Percentiles rank a stretch among this genome's conserved stretches.
These are phyloP conservation scores for Noctilio leporinus DNA, from an alignment of 2,113 vertebrate species.

Conservation along the genomic window DNA sequence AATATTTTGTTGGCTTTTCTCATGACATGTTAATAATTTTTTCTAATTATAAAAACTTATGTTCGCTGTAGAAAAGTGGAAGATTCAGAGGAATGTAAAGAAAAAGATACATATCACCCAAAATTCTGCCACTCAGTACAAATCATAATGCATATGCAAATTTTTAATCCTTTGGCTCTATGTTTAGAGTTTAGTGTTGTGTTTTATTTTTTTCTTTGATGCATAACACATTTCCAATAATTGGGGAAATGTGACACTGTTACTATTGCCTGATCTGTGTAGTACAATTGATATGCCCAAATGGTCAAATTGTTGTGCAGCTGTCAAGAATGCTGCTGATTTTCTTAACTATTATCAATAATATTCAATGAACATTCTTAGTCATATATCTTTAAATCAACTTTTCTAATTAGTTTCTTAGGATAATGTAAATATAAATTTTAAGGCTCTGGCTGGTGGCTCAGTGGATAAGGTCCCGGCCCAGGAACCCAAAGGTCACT, in stretches of 20 bases:
- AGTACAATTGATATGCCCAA: background rate
- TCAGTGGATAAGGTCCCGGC: too few species aligned
- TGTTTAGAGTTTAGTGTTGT: background rate
- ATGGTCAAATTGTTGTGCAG: accelerated
- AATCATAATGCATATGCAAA: accelerated
- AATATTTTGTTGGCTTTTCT: background rate
- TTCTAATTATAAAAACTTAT: background rate
- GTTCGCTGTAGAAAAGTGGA: background rate
- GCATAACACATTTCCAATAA: background rate
- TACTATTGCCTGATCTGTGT: background rate
- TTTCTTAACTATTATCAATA: background rate
- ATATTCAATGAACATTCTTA: background rate
- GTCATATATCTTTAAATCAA: background rate
- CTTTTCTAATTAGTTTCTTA: background rate
- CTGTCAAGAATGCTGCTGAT: accelerated
- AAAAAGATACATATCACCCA: background rate
- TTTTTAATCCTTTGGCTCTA: background rate
- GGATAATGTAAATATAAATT: background rate
- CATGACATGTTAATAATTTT: background rate
- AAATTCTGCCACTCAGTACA: background rate
- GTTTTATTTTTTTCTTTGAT: background rate
- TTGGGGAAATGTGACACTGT: background rate
- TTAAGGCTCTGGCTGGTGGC: too few species aligned
- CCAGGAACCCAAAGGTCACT: too few species aligned
- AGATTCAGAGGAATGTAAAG: background rate